phyloP scores from a whole-genome alignment of 2,797 vertebrate genomes.

The Schizopygopsis pylzovi region DNA sequence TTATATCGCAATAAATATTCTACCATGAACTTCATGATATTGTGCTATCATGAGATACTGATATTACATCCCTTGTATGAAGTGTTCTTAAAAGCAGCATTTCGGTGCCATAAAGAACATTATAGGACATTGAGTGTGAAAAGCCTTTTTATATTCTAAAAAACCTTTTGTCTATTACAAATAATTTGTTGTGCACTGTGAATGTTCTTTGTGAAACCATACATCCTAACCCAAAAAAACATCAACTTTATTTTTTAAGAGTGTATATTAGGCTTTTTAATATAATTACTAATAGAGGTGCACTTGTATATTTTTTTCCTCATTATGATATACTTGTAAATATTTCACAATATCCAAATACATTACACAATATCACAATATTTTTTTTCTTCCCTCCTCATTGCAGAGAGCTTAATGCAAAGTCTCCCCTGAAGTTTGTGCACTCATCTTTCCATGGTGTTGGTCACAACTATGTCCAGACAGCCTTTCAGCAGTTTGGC shows the following conservation, averaged over 20 bases:
- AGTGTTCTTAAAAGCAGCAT: not conserved
- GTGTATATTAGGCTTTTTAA: not conserved
- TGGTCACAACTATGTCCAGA: slow-evolving; percentile 88
- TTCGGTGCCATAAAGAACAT: not conserved
- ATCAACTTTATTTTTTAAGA: not conserved
- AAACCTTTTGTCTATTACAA: not conserved
- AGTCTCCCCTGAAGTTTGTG: slow-evolving; percentile 85
- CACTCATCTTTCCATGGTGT: slow-evolving; percentile 96
- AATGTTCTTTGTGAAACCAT: not conserved
- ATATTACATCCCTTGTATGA: not conserved
- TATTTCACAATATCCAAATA: not conserved
- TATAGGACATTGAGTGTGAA: not conserved
- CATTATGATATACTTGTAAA: no score
- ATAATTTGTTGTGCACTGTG: not conserved
- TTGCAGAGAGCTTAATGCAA: slow-evolving; percentile 84
- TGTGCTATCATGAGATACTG: no score
- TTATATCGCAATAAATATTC: no score
- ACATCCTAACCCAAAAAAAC: not conserved
- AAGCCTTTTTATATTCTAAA: not conserved
- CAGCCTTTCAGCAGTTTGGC: slow-evolving; percentile 87
- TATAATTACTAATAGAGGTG: not conserved
- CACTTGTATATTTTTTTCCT: no score
- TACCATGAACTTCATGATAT: no score
- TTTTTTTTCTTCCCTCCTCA: slow-evolving; percentile 18
- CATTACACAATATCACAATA: no score